Percentiles rank a stretch among this genome's conserved stretches.
phyloP scores from a whole-genome alignment of 1,140 invertebrate genomes.

The Trissolcus basalis region DNA sequence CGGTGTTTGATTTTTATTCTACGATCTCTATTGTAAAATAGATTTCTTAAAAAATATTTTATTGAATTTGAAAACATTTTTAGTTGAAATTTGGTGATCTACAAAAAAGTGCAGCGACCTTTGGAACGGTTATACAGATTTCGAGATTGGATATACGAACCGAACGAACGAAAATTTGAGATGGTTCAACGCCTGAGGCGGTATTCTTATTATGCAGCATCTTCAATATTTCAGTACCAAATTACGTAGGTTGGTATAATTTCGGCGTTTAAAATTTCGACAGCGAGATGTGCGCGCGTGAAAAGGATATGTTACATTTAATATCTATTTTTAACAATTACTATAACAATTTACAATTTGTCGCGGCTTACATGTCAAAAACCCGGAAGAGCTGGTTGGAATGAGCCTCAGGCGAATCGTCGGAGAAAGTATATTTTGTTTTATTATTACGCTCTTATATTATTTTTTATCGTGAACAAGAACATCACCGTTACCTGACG shows the following conservation, averaged over 20 bases:
- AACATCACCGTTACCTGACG: slow-evolving; percentile 39
- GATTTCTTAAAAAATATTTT: too few relatives aligned
- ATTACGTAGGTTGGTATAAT: slow-evolving; percentile 21
- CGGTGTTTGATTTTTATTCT: too few relatives aligned
- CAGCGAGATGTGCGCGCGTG: too few relatives aligned
- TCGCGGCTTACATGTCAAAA: slow-evolving; percentile 36
- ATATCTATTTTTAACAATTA: slow-evolving; percentile 45
- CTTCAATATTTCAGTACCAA: slow-evolving; percentile 31
- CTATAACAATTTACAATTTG: slow-evolving; percentile 51
- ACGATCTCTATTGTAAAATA: too few relatives aligned
- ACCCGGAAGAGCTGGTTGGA: slow-evolving; percentile 36
- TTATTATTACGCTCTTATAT: slow-evolving; percentile 34
- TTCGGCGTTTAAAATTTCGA: slow-evolving; percentile 31
- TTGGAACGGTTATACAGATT: background rate
- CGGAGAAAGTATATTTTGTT: slow-evolving; percentile 45
- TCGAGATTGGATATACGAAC: background rate
- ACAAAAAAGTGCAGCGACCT: background rate
- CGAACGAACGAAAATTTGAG: slow-evolving; percentile 33
- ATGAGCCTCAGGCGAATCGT: slow-evolving; percentile 4
- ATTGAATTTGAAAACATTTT: too few relatives aligned
- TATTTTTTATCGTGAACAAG: slow-evolving; percentile 30
- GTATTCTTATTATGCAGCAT: slow-evolving; percentile 27
- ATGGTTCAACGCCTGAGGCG: slow-evolving; percentile 7
- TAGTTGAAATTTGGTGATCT: background rate
- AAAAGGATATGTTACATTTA: slow-evolving; percentile 16